Percentiles rank a stretch among this genome's conserved stretches.
phyloP scores from a whole-genome alignment of 2,888 invertebrate species.

The Fissipunctia ypsillon region DNA sequence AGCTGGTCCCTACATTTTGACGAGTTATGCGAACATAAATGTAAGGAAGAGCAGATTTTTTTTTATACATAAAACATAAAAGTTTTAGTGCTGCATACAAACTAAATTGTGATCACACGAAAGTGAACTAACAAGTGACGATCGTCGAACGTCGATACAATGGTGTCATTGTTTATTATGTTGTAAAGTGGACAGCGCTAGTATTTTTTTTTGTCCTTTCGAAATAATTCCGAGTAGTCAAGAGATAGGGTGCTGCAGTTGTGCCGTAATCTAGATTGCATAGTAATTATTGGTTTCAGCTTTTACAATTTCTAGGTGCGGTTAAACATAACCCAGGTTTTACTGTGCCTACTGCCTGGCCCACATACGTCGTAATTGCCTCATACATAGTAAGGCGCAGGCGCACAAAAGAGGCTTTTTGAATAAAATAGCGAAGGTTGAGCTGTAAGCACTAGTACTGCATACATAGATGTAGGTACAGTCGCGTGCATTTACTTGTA shows the following conservation, averaged over 20 bases:
- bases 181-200: too few relatives aligned
- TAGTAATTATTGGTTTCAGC: not conserved
- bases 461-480: not conserved
- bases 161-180: too few relatives aligned
- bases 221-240: too few relatives aligned
- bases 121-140: too few relatives aligned
- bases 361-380: constrained; percentile 24
- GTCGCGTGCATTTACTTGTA: not conserved
- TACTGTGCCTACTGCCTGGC: not conserved
- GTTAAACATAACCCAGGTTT: constrained; percentile 15
- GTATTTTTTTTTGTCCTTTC: too few relatives aligned
- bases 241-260: too few relatives aligned
- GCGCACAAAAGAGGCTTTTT: constrained; percentile 17
- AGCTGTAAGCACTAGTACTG: not conserved
- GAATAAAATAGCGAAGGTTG: constrained; percentile 18
- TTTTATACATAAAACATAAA: not conserved
- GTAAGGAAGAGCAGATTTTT: too few relatives aligned
- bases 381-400: constrained; percentile 26
- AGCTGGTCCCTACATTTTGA: too few relatives aligned
- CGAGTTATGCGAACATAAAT: too few relatives aligned
- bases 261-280: not conserved
- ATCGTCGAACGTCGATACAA: too few relatives aligned
- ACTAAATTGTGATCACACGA: too few relatives aligned
- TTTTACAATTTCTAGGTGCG: not conserved
- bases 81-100: too few relatives aligned